These are phyloP conservation scores for Philereme transversata DNA, from an alignment of 2,888 invertebrate genomes.

Conservation along the genomic window DNA sequence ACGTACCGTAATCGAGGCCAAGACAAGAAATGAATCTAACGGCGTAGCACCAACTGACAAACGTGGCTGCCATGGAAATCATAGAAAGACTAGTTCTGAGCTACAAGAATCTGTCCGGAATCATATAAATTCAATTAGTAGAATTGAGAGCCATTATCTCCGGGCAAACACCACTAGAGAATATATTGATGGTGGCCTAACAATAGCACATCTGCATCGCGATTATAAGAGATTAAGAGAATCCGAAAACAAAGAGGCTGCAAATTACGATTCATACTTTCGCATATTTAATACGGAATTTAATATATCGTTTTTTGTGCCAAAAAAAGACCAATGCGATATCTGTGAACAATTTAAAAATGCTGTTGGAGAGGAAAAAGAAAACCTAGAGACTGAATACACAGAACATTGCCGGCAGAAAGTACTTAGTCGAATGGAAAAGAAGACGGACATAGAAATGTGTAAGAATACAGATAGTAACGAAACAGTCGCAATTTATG, in stretches of 20 bases:
- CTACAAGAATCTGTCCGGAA: slow-evolving; percentile 11
- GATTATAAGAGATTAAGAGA: slow-evolving; percentile 24
- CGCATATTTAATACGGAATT: slow-evolving; percentile 12
- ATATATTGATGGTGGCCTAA: slow-evolving; percentile 22
- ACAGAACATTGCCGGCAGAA: slow-evolving; percentile 19
- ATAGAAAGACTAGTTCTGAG: no score
- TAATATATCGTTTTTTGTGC: not conserved
- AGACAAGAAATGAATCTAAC: no score
- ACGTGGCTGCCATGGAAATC: no score
- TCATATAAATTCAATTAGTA: slow-evolving; percentile 22
- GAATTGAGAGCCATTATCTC: slow-evolving; percentile 21
- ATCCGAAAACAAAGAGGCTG: slow-evolving; percentile 21
- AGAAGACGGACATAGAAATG: slow-evolving; percentile 18
- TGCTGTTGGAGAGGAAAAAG: slow-evolving; percentile 21
- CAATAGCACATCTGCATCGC: slow-evolving; percentile 19
- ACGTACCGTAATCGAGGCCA: no score
- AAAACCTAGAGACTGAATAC: slow-evolving; percentile 7
- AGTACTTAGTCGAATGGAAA: slow-evolving; percentile 20
- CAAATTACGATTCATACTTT: slow-evolving; percentile 20
- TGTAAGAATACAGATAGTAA: slow-evolving; percentile 15
- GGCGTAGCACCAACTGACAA: no score
- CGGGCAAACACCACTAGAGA: slow-evolving; percentile 18
- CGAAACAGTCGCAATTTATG: slow-evolving; percentile 24
- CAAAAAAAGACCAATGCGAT: slow-evolving; percentile 28
- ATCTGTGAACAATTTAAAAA: slow-evolving; percentile 28